phyloP scores from a whole-genome alignment of 1,140 invertebrate species.

The Ceratoteleas bidentatus region DNA sequence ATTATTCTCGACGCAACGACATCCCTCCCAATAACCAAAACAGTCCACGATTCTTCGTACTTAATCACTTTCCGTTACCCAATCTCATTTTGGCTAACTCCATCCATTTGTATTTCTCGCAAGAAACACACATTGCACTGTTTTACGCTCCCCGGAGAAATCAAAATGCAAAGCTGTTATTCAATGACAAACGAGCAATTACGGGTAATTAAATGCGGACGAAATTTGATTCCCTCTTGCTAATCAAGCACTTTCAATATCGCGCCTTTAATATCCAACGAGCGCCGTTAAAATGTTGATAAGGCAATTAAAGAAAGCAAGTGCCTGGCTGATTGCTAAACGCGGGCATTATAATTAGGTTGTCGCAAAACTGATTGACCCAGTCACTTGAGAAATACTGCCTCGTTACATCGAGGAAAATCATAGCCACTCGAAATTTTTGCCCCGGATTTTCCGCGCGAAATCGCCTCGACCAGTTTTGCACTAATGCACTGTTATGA shows the following conservation, averaged over 20 bases:
- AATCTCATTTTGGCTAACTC: slow-evolving; percentile 25
- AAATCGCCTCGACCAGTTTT: too few relatives aligned
- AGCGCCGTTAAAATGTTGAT: slow-evolving; percentile 46
- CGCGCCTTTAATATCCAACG: slow-evolving; percentile 25
- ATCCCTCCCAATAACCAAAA: not conserved
- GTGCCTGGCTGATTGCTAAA: slow-evolving; percentile 39
- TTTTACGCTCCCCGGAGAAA: slow-evolving; percentile 46
- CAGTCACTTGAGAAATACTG: slow-evolving; percentile 9
- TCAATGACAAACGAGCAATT: slow-evolving; percentile 54
- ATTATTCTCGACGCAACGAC: too few relatives aligned
- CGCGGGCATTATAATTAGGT: slow-evolving; percentile 33
- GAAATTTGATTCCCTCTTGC: slow-evolving; percentile 45
- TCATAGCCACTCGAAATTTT: too few relatives aligned
- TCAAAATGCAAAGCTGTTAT: slow-evolving; percentile 51
- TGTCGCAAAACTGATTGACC: slow-evolving; percentile 34
- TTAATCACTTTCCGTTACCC: slow-evolving; percentile 16
- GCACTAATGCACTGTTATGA: too few relatives aligned
- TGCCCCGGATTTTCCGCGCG: too few relatives aligned
- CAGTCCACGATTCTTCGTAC: slow-evolving; percentile 7
- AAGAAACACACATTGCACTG: slow-evolving; percentile 22
- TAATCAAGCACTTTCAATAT: slow-evolving; percentile 50
- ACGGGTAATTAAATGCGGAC: slow-evolving; percentile 40
- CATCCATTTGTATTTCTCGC: slow-evolving; percentile 29
- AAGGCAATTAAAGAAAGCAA: slow-evolving; percentile 50
- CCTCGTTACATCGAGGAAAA: not conserved